A percentile compares a stretch with the other conserved stretches of the same genome.
phyloP scores from a whole-genome alignment of 2,888 invertebrate genomes.

The Cosmia trapezina region DNA sequence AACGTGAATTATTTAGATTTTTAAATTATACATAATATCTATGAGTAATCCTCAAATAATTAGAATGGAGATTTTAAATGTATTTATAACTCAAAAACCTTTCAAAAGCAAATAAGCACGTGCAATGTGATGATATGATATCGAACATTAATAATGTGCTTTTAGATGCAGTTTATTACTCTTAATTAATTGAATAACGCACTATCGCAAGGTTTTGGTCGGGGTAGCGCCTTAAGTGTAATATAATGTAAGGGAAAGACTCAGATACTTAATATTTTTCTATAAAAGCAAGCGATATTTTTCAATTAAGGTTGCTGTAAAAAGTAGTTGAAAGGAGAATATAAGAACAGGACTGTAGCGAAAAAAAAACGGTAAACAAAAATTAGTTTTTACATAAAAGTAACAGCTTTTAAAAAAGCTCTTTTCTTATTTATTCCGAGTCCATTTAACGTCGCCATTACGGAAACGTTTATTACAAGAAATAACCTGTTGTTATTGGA shows the following conservation, averaged over 20 bases:
- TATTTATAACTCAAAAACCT: too few relatives aligned
- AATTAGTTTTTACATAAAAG: constrained; percentile 31
- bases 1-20: too few relatives aligned
- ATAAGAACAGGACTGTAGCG: background rate
- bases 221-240: background rate
- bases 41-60: too few relatives aligned
- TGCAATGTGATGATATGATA: too few relatives aligned
- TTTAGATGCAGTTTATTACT: too few relatives aligned
- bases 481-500: constrained; percentile 52
- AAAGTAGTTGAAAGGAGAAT: background rate
- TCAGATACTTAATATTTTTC: background rate
- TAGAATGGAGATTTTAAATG: too few relatives aligned
- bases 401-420: constrained; percentile 35
- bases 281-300: background rate
- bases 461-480: constrained; percentile 48
- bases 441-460: constrained; percentile 39
- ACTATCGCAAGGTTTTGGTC: too few relatives aligned
- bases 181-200: too few relatives aligned
- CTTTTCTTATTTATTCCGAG: constrained; percentile 35
- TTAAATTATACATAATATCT: too few relatives aligned
- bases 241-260: background rate
- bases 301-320: background rate
- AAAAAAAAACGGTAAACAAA: constrained; percentile 22
- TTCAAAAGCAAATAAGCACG: too few relatives aligned
- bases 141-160: too few relatives aligned